phyloP scores from a whole-genome alignment of 1,140 invertebrate genomes.

The Heliothis virescens region DNA sequence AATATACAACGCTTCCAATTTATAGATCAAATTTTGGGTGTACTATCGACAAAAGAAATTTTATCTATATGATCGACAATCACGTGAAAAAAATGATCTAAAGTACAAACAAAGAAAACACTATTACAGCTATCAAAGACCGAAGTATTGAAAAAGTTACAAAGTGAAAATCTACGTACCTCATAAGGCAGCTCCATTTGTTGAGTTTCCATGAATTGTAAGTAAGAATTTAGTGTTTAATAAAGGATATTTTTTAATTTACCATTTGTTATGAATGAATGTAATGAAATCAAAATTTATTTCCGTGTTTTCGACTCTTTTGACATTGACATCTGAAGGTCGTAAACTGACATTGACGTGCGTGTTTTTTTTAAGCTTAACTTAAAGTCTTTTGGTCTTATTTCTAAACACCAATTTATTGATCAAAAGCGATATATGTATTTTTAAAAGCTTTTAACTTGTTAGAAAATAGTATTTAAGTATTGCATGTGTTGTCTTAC shows the following conservation, averaged over 20 bases:
- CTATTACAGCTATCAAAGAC: conserved; percentile 39
- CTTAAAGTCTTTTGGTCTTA: too few species aligned
- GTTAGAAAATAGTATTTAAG: too few species aligned
- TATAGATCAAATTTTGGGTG: neutral
- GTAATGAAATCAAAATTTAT: conserved; percentile 33
- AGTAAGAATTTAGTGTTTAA: neutral
- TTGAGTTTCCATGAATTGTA: neutral
- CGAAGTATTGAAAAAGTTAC: conserved; percentile 38
- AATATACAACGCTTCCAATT: too few species aligned
- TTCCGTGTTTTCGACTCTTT: conserved; percentile 37
- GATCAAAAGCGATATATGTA: too few species aligned
- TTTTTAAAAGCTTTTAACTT: too few species aligned
- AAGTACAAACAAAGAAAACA: conserved; percentile 73
- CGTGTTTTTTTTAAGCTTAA: too few species aligned
- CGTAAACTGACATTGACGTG: neutral
- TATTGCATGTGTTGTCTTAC: too few species aligned
- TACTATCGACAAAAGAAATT: neutral
- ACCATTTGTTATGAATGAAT: conserved; percentile 16
- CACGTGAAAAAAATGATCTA: conserved; percentile 77
- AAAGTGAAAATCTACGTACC: conserved; percentile 58
- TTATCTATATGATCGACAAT: conserved; percentile 53
- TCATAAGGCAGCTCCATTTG: conserved; percentile 74
- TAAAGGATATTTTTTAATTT: neutral
- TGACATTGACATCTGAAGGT: conserved; percentile 35
- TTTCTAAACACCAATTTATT: too few species aligned